Evolutionary conservation across 2,113 vertebrate genomes (phyloP).

Genomic region (Xenus cinereus): DNA sequence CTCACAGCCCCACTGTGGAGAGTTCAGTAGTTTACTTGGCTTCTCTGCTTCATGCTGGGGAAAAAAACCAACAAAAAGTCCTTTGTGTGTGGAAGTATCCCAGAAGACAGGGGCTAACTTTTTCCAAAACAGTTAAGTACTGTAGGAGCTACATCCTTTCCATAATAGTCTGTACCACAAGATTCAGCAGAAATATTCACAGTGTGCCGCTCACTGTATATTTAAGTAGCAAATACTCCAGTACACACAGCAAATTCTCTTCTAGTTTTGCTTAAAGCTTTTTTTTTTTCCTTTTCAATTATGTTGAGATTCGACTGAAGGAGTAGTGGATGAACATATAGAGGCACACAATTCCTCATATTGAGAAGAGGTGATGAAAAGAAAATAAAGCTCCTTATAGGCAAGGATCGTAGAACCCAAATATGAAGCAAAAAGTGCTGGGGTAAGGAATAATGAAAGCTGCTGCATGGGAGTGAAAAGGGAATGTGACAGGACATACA

Average conservation of each 20-base stretch:
- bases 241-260: not conserved
- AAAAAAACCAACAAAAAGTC: not conserved
- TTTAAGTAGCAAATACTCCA: not conserved
- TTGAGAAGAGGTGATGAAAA: not conserved
- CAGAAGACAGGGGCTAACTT: not conserved
- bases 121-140: not conserved
- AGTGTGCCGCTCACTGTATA: not conserved
- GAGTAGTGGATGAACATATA: not conserved
- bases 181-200: not conserved
- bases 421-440: not conserved
- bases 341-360: fast-evolving
- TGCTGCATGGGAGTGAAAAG: not conserved
- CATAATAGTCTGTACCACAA: not conserved
- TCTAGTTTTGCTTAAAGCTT: not conserved
- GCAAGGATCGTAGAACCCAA: not conserved
- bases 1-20: not conserved
- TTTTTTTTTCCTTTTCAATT: not conserved
- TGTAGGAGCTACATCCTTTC: not conserved
- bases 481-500: not conserved
- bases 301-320: not conserved
- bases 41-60: not conserved
- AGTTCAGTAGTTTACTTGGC: constrained; percentile 22
- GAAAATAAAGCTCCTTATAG: not conserved
- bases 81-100: not conserved
- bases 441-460: not conserved